Evolutionary conservation across 2,113 vertebrate genomes (phyloP).

Genomic region (Oncorhynchus nerka): DNA sequence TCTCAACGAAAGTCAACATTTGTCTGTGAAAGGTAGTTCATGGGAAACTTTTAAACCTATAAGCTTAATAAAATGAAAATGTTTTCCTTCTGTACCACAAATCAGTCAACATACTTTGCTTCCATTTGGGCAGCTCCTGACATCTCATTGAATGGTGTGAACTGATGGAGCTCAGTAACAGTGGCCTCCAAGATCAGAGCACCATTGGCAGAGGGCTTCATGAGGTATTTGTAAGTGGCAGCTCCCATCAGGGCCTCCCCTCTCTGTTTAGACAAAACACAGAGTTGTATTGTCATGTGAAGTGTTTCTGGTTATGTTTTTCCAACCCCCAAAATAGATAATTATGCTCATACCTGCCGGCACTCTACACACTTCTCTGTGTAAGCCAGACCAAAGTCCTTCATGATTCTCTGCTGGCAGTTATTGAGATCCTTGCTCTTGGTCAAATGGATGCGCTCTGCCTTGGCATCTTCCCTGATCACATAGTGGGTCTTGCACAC

Average conservation of each 20-base stretch:
- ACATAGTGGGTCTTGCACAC: conserved; percentile 81
- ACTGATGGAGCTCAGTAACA: conserved; percentile 76
- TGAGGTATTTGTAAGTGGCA: conserved; percentile 68
- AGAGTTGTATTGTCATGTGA: neutral
- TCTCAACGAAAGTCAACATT: conserved; percentile 65
- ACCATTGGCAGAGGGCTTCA: conserved; percentile 66
- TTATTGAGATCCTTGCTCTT: conserved; percentile 79
- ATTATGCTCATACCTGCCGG: conserved; percentile 51
- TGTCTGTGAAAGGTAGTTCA: conserved; percentile 64
- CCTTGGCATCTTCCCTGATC: conserved; percentile 75
- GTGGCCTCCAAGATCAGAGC: conserved; percentile 71
- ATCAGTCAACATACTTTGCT: conserved; percentile 67
- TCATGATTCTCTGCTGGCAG: conserved; percentile 76
- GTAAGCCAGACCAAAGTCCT: conserved; percentile 74
- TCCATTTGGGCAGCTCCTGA: conserved; percentile 74
- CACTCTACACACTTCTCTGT: conserved; percentile 63
- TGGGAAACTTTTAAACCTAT: neutral
- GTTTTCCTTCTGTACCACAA: neutral
- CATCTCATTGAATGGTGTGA: conserved; percentile 73
- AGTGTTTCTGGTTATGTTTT: neutral
- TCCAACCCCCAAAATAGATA: neutral
- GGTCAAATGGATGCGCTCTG: conserved; percentile 58
- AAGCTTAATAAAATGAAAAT: neutral
- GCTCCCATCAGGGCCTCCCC: conserved; percentile 73
- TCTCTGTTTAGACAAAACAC: conserved; percentile 54